phyloP scores from a whole-genome alignment of 2,113 vertebrate species.

The Oreochromis spilurus region DNA sequence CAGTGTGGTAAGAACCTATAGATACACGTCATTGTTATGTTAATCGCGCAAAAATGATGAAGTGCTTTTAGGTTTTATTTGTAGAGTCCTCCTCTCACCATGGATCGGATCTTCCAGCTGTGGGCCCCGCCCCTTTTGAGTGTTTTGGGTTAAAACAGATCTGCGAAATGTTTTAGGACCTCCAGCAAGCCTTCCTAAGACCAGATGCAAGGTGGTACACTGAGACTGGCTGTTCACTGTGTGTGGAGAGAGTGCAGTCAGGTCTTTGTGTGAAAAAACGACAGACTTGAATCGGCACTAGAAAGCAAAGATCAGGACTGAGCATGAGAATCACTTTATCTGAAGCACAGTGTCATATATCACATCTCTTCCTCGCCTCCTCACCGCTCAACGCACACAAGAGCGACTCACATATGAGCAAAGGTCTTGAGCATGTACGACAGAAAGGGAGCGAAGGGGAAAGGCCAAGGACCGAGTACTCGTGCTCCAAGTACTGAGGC shows the following conservation, averaged over 20 bases:
- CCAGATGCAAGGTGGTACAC: not conserved
- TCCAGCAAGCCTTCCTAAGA: not conserved
- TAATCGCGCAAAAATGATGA: not conserved
- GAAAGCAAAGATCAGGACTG: not conserved
- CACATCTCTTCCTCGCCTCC: not conserved
- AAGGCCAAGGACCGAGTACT: not conserved
- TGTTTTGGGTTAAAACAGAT: not conserved
- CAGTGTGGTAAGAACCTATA: not conserved
- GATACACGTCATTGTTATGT: not conserved
- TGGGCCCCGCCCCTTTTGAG: not conserved
- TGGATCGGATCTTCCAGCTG: not conserved
- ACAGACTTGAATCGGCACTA: not conserved
- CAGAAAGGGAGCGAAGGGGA: rapidly evolving
- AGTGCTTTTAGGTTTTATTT: not conserved
- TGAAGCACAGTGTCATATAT: not conserved
- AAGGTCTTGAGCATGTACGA: not conserved
- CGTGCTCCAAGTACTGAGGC: not conserved
- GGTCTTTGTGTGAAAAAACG: not conserved
- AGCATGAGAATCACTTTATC: not conserved
- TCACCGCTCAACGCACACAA: not conserved
- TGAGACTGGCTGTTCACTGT: not conserved
- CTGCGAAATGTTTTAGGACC: not conserved
- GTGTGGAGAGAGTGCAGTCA: not conserved
- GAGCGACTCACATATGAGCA: not conserved
- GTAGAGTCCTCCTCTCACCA: not conserved